These are phyloP conservation scores for Oreocharis arfaki DNA, from an alignment of 2,113 vertebrate species.

Conservation along the genomic window DNA sequence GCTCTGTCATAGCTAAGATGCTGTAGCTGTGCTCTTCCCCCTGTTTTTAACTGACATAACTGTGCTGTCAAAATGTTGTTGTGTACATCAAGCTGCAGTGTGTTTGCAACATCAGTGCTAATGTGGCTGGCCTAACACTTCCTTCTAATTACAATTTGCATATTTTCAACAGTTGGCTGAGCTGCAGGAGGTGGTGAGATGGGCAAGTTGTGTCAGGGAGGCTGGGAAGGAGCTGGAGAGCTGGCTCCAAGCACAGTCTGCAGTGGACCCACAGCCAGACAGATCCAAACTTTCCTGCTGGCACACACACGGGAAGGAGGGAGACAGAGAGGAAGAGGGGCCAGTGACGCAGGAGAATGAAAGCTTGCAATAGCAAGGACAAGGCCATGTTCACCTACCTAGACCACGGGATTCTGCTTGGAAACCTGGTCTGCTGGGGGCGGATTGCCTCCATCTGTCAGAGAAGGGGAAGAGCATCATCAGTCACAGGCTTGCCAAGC, in stretches of 20 bases:
- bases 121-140: background rate
- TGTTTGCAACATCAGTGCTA: background rate
- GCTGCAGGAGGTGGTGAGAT: background rate
- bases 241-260: background rate
- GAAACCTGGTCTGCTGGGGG: background rate
- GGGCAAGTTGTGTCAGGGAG: background rate
- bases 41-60: background rate
- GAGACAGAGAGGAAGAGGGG: background rate
- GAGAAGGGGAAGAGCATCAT: background rate
- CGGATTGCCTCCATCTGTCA: background rate
- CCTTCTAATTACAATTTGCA: background rate
- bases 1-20: background rate
- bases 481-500: background rate
- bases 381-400: background rate
- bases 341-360: background rate
- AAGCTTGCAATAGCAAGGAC: background rate
- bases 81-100: background rate
- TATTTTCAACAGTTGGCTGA: constrained; percentile 3
- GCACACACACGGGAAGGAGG: background rate
- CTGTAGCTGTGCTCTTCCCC: background rate
- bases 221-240: background rate
- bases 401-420: background rate
- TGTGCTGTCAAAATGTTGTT: background rate
- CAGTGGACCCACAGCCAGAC: background rate
- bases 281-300: background rate